Conservation (phyloP, 1,140 invertebrate species). For the Muscidifurax raptorellus region DNA sequence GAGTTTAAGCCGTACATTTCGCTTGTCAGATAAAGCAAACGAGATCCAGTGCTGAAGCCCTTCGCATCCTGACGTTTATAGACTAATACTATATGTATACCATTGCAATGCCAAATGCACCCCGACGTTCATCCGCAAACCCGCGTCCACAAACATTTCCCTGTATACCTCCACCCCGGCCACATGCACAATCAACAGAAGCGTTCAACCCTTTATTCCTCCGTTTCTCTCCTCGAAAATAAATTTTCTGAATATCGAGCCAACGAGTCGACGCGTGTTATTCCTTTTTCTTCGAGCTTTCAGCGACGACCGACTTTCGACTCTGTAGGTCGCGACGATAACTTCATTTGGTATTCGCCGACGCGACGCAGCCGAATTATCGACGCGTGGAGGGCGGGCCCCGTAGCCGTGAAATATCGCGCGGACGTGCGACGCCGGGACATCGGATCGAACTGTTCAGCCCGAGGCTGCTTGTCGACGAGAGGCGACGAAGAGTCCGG, state of each 20-base stretch:
- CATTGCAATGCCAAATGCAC: neutral
- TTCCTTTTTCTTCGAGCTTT: neutral
- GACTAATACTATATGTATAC: neutral
- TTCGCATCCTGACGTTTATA: neutral
- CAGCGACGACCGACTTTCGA: neutral
- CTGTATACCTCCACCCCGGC: too few species aligned
- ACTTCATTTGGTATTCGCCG: neutral
- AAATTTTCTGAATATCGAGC: too few species aligned
- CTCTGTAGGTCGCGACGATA: neutral
- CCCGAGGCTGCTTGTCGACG: neutral
- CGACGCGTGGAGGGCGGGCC: conserved; percentile 4
- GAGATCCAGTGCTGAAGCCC: neutral
- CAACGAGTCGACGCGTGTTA: neutral
- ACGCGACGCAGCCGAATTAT: conserved; percentile 9
- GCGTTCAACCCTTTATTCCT: too few species aligned
- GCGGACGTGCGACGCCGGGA: neutral
- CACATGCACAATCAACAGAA: too few species aligned
- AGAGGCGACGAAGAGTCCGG: neutral
- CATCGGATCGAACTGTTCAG: neutral
- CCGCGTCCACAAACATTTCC: too few species aligned
- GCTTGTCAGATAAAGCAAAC: neutral
- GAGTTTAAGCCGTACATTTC: neutral
- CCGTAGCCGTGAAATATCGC: conserved; percentile 28
- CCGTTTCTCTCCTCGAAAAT: too few species aligned
- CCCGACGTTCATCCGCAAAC: neutral